Conservation (phyloP, 92 coral and sea anemone species). For the Metridium senile region DNA sequence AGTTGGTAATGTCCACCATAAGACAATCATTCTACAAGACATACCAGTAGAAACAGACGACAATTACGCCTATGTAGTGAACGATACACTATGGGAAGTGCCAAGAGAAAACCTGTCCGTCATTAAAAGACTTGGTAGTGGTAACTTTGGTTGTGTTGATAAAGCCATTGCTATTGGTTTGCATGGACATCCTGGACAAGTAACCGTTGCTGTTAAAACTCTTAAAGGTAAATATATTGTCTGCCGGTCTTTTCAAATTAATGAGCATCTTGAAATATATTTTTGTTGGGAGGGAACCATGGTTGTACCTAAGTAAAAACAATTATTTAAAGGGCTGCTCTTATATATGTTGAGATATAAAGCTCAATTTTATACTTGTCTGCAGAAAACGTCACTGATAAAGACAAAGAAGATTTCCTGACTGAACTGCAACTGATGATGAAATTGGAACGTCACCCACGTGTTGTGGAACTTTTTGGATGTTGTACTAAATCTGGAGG, state of each 20-base stretch:
- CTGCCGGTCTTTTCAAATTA: too few species aligned
- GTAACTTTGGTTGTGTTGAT: conserved; percentile 65
- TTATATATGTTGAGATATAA: too few species aligned
- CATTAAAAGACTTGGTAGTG: conserved; percentile 51
- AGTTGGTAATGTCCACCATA: not conserved
- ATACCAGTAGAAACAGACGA: not conserved
- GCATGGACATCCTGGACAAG: not conserved
- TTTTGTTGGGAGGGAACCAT: too few species aligned
- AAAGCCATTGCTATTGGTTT: conserved; percentile 40
- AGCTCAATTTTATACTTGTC: not conserved
- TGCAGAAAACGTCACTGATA: conserved; percentile 25
- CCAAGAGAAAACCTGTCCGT: conserved; percentile 29
- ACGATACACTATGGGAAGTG: conserved; percentile 43
- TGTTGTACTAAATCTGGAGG: conserved; percentile 32
- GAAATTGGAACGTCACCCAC: conserved; percentile 55
- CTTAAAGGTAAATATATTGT: conserved; percentile 47
- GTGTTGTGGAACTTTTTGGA: conserved; percentile 50
- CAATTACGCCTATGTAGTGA: not conserved
- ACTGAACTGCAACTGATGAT: conserved; percentile 57
- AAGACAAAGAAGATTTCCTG: conserved; percentile 49
- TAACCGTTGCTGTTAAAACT: conserved; percentile 55
- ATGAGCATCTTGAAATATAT: too few species aligned
- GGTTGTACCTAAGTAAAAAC: too few species aligned
- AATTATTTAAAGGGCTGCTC: too few species aligned
- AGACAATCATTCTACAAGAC: not conserved